Evolutionary conservation across 2,113 vertebrate species (phyloP), one percentile per base, ranked within the genome.

Genomic region (Peromyscus maniculatus): DNA sequence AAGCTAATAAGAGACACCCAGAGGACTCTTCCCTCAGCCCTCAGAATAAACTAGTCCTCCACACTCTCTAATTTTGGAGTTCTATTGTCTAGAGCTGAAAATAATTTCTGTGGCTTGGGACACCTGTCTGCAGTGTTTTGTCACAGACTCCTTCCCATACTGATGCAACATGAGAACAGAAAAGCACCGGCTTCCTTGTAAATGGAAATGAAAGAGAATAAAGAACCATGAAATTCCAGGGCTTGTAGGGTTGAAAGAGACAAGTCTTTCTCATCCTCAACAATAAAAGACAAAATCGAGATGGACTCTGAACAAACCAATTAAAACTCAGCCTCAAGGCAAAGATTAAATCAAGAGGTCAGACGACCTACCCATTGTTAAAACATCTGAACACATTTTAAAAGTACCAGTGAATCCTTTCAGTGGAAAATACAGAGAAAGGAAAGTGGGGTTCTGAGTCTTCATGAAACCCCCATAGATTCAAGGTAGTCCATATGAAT

Each of bases 241-340:
- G 43, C 67, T 55, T 64, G 1, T 6, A 64, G 7, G 13, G 5
- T 7, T 90, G 74, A 84, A 88, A 93, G 57, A 39, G 55, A 87
- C 43, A 82, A 78, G 21, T 64, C 69, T 39, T 86, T 82, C 80
- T 87, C 21, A 71, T 87, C 72, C 84, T 77, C 57, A 57, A 93
- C 31, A 83, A 93, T 26, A 64, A 95, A 62, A 78, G 57, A 86
- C n/a, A 95, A 87, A 92, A 80, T 2, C 43, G 59, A 93, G 33
- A 96, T 78, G 55, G 26, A 52, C 57, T 93, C 84, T 71, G 43
- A 77, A 5, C 36, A 87, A 72, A 43, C 12, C 87, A 95, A 83
- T 78, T 74, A 95, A 95, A 97, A 93, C 8, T 62, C 79, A 62
- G 7, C 43, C 84, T 80, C 15, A 5, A 59, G 57, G 46, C 71